Base-by-base conservation (phyloP, 2,888 invertebrate species). In the Oscheius sp. region DNA sequence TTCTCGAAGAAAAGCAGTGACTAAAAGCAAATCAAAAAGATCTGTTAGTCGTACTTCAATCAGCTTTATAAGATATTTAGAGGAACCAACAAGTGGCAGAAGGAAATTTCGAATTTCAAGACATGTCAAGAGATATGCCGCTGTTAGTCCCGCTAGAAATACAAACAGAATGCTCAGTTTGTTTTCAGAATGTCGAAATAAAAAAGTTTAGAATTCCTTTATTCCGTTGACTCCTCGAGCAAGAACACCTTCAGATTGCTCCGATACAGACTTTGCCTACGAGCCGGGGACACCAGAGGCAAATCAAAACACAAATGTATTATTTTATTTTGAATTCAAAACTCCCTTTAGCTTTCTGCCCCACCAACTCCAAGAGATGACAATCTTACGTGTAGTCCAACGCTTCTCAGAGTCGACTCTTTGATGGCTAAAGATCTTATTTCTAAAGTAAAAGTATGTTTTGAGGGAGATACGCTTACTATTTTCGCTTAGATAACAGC, bases 331-430 rank as follows among this genome's bases (percentile, higher is more conserved):
- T 12, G 5, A 31, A 53, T 29, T 6, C 23, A 20, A 29, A 46
- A 3, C 25, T 12, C 37, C 12, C 8, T 33, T n/a, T 39, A 53
- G 52, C 6, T 39, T 15, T 45, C 61, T 10, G 12, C 42, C 31
- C 66, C 66, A n/a, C 20, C 25, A 12, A 66, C 66, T 4, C 66
- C 66, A 3, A 31, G 66, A 42, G 66, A 66, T 20, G 66, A 66
- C 29, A 53, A 39, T 15, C 10, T 31, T 25, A 55, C 66, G 0
- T 33, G 23, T 5, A 66, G 66, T 31, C 66, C 66, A 6, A 48
- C 55, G 17, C 25, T 61, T 25, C 3, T 61, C 45, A 39, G 29
- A 31, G 27, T 27, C 12, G 61, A 29, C n/a, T n/a, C 61, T 29
- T 42, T 27, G 1, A 61, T 29, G 34, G 55, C 55, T 12, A n/a